Conservation (phyloP, 2,888 invertebrate species). For the Drosophila mettleri region DNA sequence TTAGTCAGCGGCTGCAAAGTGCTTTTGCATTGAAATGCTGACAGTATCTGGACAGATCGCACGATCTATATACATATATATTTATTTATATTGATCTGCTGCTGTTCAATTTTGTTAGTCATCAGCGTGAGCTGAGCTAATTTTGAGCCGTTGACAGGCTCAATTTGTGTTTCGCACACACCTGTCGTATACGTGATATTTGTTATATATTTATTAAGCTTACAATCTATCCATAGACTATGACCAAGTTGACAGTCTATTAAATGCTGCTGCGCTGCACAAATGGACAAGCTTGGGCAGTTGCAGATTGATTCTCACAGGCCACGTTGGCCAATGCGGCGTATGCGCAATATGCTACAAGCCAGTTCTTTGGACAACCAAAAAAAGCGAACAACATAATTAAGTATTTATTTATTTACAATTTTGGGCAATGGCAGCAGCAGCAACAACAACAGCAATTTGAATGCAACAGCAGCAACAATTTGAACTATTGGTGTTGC, state of each 20-base stretch:
- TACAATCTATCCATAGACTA: too few species aligned
- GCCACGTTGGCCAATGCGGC: constrained; percentile 56
- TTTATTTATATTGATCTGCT: constrained; percentile 10
- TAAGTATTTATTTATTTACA: constrained; percentile 81
- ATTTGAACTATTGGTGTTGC: constrained; percentile 60
- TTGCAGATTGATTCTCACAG: constrained; percentile 42
- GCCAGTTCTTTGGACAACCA: constrained; percentile 70
- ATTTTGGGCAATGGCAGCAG: constrained; percentile 74
- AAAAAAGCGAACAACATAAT: constrained; percentile 77
- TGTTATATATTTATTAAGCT: background rate
- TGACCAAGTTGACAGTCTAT: constrained; percentile 8
- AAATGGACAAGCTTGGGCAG: constrained; percentile 12
- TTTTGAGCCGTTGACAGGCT: constrained; percentile 39
- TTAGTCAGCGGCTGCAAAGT: constrained; percentile 43
- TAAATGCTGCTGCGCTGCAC: constrained; percentile 18
- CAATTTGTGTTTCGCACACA: constrained; percentile 6
- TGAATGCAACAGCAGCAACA: constrained; percentile 58
- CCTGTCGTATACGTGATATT: constrained; percentile 31
- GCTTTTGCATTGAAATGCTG: constrained; percentile 48
- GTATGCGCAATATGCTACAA: constrained; percentile 69
- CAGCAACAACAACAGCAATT: constrained; percentile 44
- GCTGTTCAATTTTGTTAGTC: constrained; percentile 39
- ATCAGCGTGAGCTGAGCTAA: constrained; percentile 31
- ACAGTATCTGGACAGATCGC: constrained; percentile 54
- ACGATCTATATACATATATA: background rate